Evolutionary conservation across 2,888 invertebrate genomes (phyloP), one percentile per base, ranked within the genome.

Genomic region (Chymomyza fuscimana): DNA sequence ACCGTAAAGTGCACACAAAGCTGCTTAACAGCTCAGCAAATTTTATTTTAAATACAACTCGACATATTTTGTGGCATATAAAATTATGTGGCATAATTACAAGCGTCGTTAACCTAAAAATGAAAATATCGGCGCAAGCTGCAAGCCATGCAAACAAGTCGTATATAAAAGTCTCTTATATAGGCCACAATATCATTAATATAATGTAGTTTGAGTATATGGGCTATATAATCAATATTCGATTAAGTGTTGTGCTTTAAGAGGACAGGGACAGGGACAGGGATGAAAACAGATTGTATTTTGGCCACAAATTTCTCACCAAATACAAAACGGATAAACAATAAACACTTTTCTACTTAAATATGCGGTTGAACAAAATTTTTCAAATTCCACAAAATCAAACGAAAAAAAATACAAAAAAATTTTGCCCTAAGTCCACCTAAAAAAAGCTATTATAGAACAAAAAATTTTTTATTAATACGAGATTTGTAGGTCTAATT

Each of bases 321-420:
- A 46, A 46, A 12, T 6, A 10, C 2, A 40, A 15, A 29, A 36
- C 19, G 36, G 66, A 74, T 63, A 68, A 66, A 54, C 22, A 56
- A 40, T 46, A 52, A 59, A 60, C 67, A 61, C 10, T 50, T 75
- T 54, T 32, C 7, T 32, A 32, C 32, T 32, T 5, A 32, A 22
- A 32, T 32, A 32, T 32, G 32, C 32, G 32, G 5, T 32, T 32
- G 0, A 32, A 32, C 32, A 7, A 7, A 32, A 32, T 32, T 32
- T 32, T 32, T 32, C 7, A 7, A 32, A 7, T 32, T 7, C 32
- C 25, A 25, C 25, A 25, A 25, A 22, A 25, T 25, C 2, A 25
- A 25, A 25, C 25, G 25, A 25, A 4, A 25, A 25, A 25, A 4
- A 25, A 4, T 4, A 25, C 25, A 4, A 25, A 25, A 25, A 25